Conservation (phyloP, 2,888 invertebrate species). For the Enoplolaimus lenunculus region DNA sequence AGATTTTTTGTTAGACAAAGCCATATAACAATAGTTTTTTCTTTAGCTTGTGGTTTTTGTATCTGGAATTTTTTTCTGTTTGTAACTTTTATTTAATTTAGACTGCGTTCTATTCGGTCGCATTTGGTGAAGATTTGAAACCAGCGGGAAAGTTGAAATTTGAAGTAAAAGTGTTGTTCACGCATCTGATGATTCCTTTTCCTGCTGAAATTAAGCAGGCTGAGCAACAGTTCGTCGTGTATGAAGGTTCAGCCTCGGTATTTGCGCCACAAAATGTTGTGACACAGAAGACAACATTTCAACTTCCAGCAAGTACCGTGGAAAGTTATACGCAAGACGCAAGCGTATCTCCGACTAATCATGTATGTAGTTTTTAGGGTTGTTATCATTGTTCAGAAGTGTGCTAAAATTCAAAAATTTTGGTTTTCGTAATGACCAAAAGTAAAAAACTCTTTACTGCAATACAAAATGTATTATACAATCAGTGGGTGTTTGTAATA, state of each 20-base stretch:
- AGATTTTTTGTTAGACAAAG: not conserved
- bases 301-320: constrained; percentile 60
- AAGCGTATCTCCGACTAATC: constrained; percentile 58
- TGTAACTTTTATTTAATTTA: not conserved
- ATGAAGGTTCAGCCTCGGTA: constrained; percentile 64
- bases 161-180: constrained; percentile 57
- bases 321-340: constrained; percentile 59
- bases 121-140: constrained; percentile 28
- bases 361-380: no score
- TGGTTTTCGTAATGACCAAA: no score
- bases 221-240: constrained; percentile 75
- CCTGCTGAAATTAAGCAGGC: constrained; percentile 76
- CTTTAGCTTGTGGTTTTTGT: no score
- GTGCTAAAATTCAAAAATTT: no score
- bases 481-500: no score
- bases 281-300: constrained; percentile 66
- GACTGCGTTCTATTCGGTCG: constrained; percentile 26
- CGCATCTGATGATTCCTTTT: constrained; percentile 63
- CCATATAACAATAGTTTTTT: no score
- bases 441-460: no score
- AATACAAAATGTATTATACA: no score
- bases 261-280: constrained; percentile 65
- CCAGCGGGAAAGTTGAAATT: constrained; percentile 30
- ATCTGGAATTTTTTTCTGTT: no score
- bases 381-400: no score